These are phyloP conservation scores for Galerucella calmariensis DNA, from an alignment of 2,888 invertebrate species.

Conservation along the genomic window DNA sequence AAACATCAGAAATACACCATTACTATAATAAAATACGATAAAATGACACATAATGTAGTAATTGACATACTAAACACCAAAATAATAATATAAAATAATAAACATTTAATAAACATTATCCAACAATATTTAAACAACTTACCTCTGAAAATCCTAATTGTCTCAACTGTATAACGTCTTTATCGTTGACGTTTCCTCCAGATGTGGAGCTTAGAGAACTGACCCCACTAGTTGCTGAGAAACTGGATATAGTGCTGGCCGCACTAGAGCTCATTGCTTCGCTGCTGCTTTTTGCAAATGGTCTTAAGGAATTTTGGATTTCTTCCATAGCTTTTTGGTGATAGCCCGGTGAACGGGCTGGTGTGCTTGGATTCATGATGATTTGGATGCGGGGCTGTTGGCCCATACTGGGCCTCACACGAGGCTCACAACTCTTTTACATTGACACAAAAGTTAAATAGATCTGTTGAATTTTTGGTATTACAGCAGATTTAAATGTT, in stretches of 20 bases:
- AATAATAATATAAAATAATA: too few relatives aligned
- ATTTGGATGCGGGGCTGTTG: slow-evolving; percentile 66
- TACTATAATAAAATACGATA: too few relatives aligned
- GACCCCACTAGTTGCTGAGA: slow-evolving; percentile 72
- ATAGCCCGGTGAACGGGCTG: slow-evolving; percentile 75
- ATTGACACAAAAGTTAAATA: slow-evolving; percentile 28
- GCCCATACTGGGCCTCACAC: slow-evolving; percentile 67
- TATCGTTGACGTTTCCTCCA: slow-evolving; percentile 70
- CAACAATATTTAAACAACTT: slow-evolving; percentile 45
- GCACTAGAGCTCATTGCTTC: slow-evolving; percentile 76
- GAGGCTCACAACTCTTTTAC: slow-evolving; percentile 25
- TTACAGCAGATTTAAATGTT: background rate
- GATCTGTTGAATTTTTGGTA: background rate
- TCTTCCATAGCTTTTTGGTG: slow-evolving; percentile 89
- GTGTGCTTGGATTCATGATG: slow-evolving; percentile 75
- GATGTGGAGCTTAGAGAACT: slow-evolving; percentile 71
- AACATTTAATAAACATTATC: slow-evolving; percentile 2
- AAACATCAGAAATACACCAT: too few relatives aligned
- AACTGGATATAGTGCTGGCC: slow-evolving; percentile 77
- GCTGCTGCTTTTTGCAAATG: slow-evolving; percentile 77
- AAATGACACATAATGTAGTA: too few relatives aligned
- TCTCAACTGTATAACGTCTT: slow-evolving; percentile 74
- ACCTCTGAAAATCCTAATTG: slow-evolving; percentile 83
- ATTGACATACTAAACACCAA: too few relatives aligned
- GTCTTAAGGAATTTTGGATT: slow-evolving; percentile 84